Evolutionary conservation across 2,113 vertebrate genomes (phyloP), one percentile per base, ranked within the genome.

Genomic region (Thymallus thymallus): DNA sequence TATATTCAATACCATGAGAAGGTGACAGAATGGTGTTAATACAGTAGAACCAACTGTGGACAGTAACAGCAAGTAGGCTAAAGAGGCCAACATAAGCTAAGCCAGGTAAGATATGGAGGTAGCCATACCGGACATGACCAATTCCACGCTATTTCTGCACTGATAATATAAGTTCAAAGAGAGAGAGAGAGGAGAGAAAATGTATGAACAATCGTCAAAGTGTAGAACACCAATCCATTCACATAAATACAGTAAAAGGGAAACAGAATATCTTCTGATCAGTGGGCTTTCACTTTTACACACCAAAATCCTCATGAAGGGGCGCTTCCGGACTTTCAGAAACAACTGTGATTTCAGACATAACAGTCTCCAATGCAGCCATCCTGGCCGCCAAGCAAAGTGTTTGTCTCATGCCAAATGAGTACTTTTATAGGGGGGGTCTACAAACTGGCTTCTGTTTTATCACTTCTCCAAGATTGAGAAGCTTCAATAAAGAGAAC

Each of bases 381-480:
- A 81, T 79, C 84, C 86, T 84, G 86, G 85, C 85, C 84, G 89
- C 89, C 91, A 91, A 91, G 88, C 87, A 88, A 88, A 93, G 91
- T 93, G 91, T 91, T 90, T 88, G 83, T 85, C 85, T 90, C 86
- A 87, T 91, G 92, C 91, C 92, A 93, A 90, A 64, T 89, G 88
- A 90, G 89, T 89, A 91, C 87, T 91, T 92, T 92, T 90, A 92
- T 41, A 41, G 9, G 35, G 35, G 35, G 35, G 35, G 9, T 41
- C 86, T 90, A 88, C 89, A 88, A 86, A 88, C 88, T 85, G 88
- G 82, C 85, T 91, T 90, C 85, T 90, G 85, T 91, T 88, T 86
- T 89, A 88, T 91, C 87, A 84, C 87, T 87, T 88, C 87, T 88
- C 90, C 87, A 88, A 91, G 89, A 90, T 88, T 86, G 89, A 88